Evolutionary conservation across 2,113 vertebrate species (phyloP).

Genomic region (Phodopus roborovskii): DNA sequence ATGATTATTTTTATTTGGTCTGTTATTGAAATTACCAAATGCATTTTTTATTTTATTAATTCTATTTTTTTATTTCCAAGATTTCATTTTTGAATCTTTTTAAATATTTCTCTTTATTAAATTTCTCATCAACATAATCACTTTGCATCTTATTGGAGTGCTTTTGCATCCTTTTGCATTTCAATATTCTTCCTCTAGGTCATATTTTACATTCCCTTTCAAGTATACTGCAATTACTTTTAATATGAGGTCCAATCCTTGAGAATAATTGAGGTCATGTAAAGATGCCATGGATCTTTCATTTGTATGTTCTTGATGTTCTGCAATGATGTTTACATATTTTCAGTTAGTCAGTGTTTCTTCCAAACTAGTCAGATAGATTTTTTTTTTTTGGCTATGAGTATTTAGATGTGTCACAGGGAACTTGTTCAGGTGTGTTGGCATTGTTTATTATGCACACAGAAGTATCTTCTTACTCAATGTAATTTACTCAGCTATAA

Average conservation of each 20-base stretch:
- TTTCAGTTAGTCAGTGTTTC: neutral
- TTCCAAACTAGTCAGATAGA: neutral
- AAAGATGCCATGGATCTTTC: neutral
- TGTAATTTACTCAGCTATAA: neutral
- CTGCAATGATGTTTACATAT: neutral
- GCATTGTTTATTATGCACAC: neutral
- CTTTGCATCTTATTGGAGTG: neutral
- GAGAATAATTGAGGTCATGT: neutral
- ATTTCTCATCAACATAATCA: neutral
- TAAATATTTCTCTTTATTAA: neutral
- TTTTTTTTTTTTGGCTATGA: no score
- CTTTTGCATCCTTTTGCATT: neutral
- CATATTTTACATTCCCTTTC: neutral
- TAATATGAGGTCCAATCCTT: neutral
- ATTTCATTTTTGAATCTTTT: neutral
- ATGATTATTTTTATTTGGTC: neutral
- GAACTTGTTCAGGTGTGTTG: neutral
- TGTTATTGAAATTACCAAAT: neutral
- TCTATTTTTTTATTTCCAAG: neutral
- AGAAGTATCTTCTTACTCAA: no score
- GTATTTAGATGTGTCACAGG: neutral
- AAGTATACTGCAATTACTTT: neutral
- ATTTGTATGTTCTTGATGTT: neutral
- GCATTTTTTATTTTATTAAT: neutral
- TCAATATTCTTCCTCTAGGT: neutral